Base-by-base conservation (phyloP, 2,888 invertebrate species). In the Thumatha senex region DNA sequence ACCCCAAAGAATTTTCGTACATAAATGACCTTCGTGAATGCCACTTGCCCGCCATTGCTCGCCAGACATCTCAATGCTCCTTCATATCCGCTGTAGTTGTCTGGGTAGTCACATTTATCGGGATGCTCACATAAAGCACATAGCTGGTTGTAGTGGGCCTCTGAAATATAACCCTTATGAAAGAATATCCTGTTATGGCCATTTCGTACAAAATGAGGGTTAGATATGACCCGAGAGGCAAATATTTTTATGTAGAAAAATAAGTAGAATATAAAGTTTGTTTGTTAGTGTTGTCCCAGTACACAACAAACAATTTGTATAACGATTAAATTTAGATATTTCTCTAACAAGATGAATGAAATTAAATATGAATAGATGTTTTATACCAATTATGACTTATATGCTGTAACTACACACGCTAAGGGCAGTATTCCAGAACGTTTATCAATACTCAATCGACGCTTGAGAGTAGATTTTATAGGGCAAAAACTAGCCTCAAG, bases 11-110 rank as follows among this genome's bases (percentile, higher is more conserved):
- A 96, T 78, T 95, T 94, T 72, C 94, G 92, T 35, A 96, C 96
- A 68, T 92, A 96, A 68, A 96, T 95, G 54, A 96, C 95, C 80
- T 96, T 97, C 11, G 96, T 96, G 89, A 96, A 97, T 11, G 97
- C 98, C 2, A 98, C 94, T 67, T 98, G 95, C 0, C 97, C 98
- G 1, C 94, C 94, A 61, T 96, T 95, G 65, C 95, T 94, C 1
- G 95, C 95, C 54, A 98, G 85, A 79, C 98, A 98, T 24, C 95
- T 91, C 40, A 98, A 88, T 0, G 97, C 96, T 0, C 98, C 98
- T 58, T 96, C 96, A 77, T 97, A 97, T 1, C 98, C 97, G 13
- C 97, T 96, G 83, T 93, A 97, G 45, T 93, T 94, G 78, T 98
- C 98, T 0, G 96, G 96, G 61, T 96, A 96, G 78, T 96, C 94